A percentile compares a stretch with the other conserved stretches of the same genome.
These are phyloP conservation scores for Ptiloglossa arizonensis DNA, from an alignment of 1,140 invertebrate species.

Conservation along the genomic window DNA sequence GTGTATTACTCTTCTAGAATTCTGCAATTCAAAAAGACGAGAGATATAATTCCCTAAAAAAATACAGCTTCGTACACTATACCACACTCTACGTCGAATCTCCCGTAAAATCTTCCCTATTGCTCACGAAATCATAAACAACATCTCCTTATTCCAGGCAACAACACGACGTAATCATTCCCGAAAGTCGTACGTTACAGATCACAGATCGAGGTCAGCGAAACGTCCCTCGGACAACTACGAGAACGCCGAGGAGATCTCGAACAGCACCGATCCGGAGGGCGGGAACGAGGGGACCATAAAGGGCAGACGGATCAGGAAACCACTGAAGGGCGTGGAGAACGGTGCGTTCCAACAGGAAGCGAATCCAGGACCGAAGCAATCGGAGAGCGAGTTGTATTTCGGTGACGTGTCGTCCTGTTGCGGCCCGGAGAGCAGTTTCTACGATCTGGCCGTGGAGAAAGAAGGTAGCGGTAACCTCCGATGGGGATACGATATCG, in stretches of 20 bases:
- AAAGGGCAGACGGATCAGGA: slow-evolving; percentile 71
- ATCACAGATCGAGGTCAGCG: slow-evolving; percentile 70
- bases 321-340: slow-evolving; percentile 82
- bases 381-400: slow-evolving; percentile 88
- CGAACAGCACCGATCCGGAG: slow-evolving; percentile 74
- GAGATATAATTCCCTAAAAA: too few species aligned
- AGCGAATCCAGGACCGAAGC: slow-evolving; percentile 73
- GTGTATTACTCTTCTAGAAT: too few species aligned
- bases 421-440: slow-evolving; percentile 82
- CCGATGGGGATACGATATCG: background rate
- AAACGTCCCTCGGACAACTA: slow-evolving; percentile 78
- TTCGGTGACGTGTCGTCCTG: slow-evolving; percentile 94
- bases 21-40: too few species aligned
- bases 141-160: too few species aligned
- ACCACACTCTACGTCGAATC: too few species aligned
- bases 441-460: slow-evolving; percentile 78
- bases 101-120: too few species aligned
- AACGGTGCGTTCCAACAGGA: slow-evolving; percentile 85
- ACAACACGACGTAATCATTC: background rate
- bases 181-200: slow-evolving; percentile 12
- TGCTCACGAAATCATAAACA: too few species aligned
- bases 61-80: too few species aligned
- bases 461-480: slow-evolving; percentile 72
- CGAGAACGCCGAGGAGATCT: slow-evolving; percentile 78
- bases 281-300: slow-evolving; percentile 74